These are phyloP conservation scores for Drosophila mimetica DNA, from an alignment of 2,888 invertebrate genomes.

Conservation along the genomic window DNA sequence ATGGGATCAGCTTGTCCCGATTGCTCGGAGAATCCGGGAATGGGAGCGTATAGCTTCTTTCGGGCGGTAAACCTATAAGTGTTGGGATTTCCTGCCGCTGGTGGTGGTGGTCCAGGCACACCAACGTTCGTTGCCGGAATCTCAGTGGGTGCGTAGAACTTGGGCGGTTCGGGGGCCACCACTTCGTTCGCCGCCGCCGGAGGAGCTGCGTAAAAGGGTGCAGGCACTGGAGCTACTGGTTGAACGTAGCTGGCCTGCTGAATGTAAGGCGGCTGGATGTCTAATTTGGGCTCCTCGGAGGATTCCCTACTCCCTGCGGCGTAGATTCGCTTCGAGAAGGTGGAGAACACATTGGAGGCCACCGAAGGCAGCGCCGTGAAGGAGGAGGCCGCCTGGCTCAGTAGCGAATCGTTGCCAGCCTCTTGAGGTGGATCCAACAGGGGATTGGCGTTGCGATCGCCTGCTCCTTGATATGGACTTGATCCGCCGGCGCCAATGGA, in stretches of 20 bases:
- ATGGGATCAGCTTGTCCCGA: conserved; percentile 3
- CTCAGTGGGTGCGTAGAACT: conserved; percentile 82
- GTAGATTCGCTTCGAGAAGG: conserved; percentile 84
- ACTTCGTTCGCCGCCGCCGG: conserved; percentile 40
- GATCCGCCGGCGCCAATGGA: conserved; percentile 31
- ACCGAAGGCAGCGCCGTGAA: conserved; percentile 87
- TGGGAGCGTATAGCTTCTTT: conserved; percentile 90
- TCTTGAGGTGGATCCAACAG: conserved; percentile 64
- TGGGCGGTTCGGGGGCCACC: conserved; percentile 75
- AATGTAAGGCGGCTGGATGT: conserved; percentile 79
- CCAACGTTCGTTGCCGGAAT: conserved; percentile 54
- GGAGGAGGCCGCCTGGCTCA: conserved; percentile 82
- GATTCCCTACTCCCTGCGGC: conserved; percentile 67
- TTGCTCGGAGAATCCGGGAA: conserved; percentile 87
- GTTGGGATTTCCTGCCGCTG: conserved; percentile 74
- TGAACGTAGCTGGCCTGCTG: conserved; percentile 56
- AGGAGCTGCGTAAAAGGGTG: conserved; percentile 70
- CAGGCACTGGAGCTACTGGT: conserved; percentile 32
- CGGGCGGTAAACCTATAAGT: conserved; percentile 89
- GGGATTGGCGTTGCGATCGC: conserved; percentile 76
- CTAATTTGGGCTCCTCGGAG: conserved; percentile 64
- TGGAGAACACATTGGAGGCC: conserved; percentile 88
- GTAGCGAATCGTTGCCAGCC: conserved; percentile 71
- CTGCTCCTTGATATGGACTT: conserved; percentile 34
- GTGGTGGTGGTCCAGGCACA: conserved; percentile 46